Conservation (phyloP, 2,888 invertebrate species). For the Philhelius pedissequus region DNA sequence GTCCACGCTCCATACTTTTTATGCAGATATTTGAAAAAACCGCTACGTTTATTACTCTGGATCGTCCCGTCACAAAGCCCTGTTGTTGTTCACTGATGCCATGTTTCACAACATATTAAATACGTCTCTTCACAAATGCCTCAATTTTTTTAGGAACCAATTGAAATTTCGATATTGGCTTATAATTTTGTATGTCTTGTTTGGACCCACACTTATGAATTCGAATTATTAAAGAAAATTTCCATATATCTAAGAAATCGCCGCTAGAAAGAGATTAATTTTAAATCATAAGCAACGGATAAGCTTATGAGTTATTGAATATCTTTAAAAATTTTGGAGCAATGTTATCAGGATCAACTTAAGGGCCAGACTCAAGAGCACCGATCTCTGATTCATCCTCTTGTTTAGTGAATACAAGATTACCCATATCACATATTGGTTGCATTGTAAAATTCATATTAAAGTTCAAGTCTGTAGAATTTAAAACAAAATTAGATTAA, state of each 20-base stretch:
- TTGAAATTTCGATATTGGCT: neutral
- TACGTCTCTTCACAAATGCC: neutral
- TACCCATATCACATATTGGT: no score
- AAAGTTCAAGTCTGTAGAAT: no score
- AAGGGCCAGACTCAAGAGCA: no score
- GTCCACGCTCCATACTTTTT: neutral
- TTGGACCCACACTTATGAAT: neutral
- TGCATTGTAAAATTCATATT: no score
- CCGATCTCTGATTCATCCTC: no score
- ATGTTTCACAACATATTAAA: neutral
- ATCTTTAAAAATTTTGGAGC: no score
- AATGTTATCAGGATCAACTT: no score
- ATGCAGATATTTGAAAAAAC: neutral
- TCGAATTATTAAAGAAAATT: neutral
- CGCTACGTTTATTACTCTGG: neutral
- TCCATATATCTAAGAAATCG: neutral
- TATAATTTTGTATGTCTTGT: neutral
- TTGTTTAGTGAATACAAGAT: no score
- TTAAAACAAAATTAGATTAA: no score
- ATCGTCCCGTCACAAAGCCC: neutral
- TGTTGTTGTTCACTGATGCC: neutral
- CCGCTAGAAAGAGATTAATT: neutral
- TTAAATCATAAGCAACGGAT: neutral
- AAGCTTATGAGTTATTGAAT: no score
- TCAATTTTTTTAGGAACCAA: neutral